Conservation (phyloP, 1,140 invertebrate species). For the Platyscapa corneri region DNA sequence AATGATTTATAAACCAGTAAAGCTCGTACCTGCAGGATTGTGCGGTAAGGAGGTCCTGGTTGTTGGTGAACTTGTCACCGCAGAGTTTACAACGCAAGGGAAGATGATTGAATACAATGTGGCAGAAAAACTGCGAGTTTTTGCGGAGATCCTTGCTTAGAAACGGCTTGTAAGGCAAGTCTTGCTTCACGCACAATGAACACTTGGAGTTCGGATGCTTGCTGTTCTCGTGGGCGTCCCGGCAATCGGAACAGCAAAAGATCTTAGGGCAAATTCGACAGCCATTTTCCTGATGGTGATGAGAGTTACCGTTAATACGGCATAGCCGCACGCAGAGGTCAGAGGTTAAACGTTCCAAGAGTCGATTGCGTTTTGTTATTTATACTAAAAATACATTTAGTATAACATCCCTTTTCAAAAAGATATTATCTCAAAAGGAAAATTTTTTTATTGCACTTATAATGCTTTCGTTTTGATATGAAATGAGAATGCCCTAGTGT, state of each 20-base stretch:
- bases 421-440: neutral
- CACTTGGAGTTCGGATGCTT: conserved; percentile 61
- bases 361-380: neutral
- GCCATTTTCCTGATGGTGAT: conserved; percentile 22
- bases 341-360: neutral
- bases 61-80: conserved; percentile 51
- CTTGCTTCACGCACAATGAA: conserved; percentile 48
- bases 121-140: conserved; percentile 53
- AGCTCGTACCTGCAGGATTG: conserved; percentile 29
- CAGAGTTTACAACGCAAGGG: conserved; percentile 60
- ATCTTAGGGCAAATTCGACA: conserved; percentile 56
- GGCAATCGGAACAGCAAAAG: conserved; percentile 60
- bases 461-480: neutral
- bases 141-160: neutral
- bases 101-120: conserved; percentile 59
- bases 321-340: neutral
- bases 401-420: conserved; percentile 1
- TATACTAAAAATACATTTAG: conserved; percentile 8
- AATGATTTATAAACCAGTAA: neutral
- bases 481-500: neutral
- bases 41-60: conserved; percentile 51
- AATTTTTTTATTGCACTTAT: neutral
- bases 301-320: conserved; percentile 17
- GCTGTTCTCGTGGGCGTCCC: conserved; percentile 56
- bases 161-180: neutral